Evolutionary conservation across 2,797 vertebrate species (phyloP).

Genomic region (Rousettus madagascariensis): DNA sequence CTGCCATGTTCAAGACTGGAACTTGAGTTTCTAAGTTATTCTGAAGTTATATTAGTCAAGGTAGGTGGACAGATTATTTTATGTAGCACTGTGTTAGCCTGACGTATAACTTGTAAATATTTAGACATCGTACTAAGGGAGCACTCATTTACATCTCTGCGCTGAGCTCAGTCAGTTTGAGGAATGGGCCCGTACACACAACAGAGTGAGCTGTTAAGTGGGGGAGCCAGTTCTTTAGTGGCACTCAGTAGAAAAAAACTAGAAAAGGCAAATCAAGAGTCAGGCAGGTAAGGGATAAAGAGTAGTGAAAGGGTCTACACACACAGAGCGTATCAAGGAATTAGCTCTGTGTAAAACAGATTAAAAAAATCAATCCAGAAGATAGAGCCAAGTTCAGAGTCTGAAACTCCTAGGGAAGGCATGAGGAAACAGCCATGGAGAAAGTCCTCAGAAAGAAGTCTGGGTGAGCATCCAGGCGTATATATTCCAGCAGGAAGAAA

Average conservation of each 20-base stretch:
- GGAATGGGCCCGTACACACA: not conserved
- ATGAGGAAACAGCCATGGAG: not conserved
- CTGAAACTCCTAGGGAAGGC: not conserved
- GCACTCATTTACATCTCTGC: not conserved
- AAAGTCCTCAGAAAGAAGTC: not conserved
- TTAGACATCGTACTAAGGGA: not conserved
- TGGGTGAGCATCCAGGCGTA: not conserved
- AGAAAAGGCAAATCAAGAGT: not conserved
- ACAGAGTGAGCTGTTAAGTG: not conserved
- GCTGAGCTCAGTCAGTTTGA: not conserved
- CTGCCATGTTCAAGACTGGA: not conserved
- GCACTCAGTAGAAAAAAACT: not conserved
- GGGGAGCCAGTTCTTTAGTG: not conserved
- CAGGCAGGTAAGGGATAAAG: not conserved
- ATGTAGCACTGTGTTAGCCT: not conserved
- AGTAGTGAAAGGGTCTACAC: not conserved
- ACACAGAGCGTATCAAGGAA: not conserved
- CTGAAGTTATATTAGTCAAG: not conserved
- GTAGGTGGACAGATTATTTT: not conserved
- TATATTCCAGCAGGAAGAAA: not conserved
- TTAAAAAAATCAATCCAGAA: slow-evolving; percentile 4
- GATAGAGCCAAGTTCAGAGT: not conserved
- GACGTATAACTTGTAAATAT: not conserved
- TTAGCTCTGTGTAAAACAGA: not conserved
- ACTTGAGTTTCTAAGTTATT: not conserved